Evolutionary conservation across 2,113 vertebrate species (phyloP).

Genomic region (Megaceryle maxima): DNA sequence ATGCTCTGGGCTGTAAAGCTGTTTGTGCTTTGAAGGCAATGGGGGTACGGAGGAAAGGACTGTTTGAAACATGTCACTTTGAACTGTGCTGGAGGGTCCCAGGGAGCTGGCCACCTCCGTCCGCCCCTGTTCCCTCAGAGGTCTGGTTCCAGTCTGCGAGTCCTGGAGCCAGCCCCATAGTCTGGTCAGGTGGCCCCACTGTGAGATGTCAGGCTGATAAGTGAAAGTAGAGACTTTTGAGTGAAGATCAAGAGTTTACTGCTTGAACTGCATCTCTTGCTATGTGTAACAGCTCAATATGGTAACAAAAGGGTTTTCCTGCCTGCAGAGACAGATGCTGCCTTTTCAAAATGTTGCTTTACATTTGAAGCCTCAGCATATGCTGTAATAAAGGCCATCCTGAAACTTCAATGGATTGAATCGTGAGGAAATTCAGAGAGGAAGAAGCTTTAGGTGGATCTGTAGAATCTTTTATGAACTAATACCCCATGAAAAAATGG

Average conservation of each 20-base stretch:
- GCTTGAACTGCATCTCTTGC: slow-evolving; percentile 35
- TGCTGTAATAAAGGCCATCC: slow-evolving; percentile 53
- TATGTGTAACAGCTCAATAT: slow-evolving; percentile 44
- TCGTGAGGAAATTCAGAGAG: slow-evolving; percentile 31
- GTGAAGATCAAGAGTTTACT: slow-evolving; percentile 66
- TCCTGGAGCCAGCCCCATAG: slow-evolving; percentile 82
- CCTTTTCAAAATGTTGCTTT: slow-evolving; percentile 23
- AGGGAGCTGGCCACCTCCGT: slow-evolving; percentile 66
- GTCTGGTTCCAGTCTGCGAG: slow-evolving; percentile 77
- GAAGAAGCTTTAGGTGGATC: slow-evolving; percentile 52
- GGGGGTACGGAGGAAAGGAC: slow-evolving; percentile 47
- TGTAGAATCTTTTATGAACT: slow-evolving; percentile 20
- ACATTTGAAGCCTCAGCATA: slow-evolving; percentile 37
- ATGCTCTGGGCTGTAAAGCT: slow-evolving; percentile 52
- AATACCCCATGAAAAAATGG: not conserved
- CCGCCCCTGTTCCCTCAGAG: slow-evolving; percentile 27
- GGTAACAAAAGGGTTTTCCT: slow-evolving; percentile 58
- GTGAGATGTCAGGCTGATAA: slow-evolving; percentile 90
- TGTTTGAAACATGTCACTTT: slow-evolving; percentile 77
- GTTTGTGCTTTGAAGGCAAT: slow-evolving; percentile 76
- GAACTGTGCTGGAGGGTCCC: slow-evolving; percentile 78
- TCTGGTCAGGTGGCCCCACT: slow-evolving; percentile 84
- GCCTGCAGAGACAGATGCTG: slow-evolving; percentile 47
- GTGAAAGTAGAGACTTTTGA: slow-evolving; percentile 80
- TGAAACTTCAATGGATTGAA: slow-evolving; percentile 45